Evolutionary conservation across 2,113 vertebrate species (phyloP).

Genomic region (Neolamprologus fasciatus): DNA sequence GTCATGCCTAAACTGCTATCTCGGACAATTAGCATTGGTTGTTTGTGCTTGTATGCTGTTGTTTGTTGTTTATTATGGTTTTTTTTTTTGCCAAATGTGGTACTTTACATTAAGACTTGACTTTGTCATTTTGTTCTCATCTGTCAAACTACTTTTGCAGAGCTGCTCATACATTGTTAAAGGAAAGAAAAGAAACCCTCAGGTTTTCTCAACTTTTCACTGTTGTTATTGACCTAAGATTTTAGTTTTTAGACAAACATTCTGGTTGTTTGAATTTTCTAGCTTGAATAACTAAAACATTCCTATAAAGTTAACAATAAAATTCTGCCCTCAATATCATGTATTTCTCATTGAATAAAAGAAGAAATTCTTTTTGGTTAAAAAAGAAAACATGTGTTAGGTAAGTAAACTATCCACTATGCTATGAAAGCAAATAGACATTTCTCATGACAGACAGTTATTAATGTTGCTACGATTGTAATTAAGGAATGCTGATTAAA

Average conservation of each 20-base stretch:
- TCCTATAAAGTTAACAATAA: neutral
- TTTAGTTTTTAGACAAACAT: neutral
- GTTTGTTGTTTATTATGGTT: rapidly evolving
- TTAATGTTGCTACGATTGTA: neutral
- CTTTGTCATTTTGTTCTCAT: neutral
- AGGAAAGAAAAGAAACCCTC: neutral
- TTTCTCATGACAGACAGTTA: neutral
- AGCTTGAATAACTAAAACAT: neutral
- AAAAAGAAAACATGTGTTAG: neutral
- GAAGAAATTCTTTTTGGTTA: neutral
- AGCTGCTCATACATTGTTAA: neutral
- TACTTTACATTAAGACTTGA: neutral
- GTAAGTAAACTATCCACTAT: neutral
- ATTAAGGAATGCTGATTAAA: neutral
- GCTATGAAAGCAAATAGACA: neutral
- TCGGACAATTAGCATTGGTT: neutral
- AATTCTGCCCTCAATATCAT: neutral
- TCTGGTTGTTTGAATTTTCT: neutral
- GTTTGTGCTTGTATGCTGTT: neutral
- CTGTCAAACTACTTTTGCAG: neutral
- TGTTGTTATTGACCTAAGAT: neutral
- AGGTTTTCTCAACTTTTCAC: neutral
- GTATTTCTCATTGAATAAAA: neutral
- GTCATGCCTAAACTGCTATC: neutral
- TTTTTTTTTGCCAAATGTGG: neutral